Percentiles rank a stretch among this genome's conserved stretches.
Evolutionary conservation across 37 sponge, comb jelly and placozoan species (phyloP).

Genomic region (Spongilla lacustris): DNA sequence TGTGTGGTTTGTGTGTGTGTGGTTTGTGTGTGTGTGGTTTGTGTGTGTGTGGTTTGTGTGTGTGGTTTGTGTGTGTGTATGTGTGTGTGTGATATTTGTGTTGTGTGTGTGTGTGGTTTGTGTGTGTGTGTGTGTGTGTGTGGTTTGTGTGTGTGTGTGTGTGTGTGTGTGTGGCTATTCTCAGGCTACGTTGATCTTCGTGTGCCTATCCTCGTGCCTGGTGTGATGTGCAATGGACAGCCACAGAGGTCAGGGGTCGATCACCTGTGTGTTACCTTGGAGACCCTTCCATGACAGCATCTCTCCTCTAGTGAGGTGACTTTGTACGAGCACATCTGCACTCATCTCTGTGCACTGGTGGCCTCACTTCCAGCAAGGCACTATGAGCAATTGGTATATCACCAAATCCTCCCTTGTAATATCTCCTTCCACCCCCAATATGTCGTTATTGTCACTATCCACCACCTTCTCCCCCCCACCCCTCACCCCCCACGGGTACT

Average conservation of each 20-base stretch:
- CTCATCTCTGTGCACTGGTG: slow-evolving; percentile 29
- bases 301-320: slow-evolving; percentile 22
- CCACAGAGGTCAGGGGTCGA: slow-evolving; percentile 25
- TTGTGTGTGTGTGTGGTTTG: not conserved
- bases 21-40: too few species aligned
- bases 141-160: not conserved
- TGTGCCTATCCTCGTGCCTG: slow-evolving; percentile 20
- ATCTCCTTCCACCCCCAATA: not conserved
- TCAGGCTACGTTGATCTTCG: slow-evolving; percentile 43
- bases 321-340: slow-evolving; percentile 36
- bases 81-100: not conserved
- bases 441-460: not conserved
- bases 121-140: slow-evolving; percentile 1
- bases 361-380: slow-evolving; percentile 24
- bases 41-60: too few species aligned
- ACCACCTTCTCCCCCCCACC: not conserved
- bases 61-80: too few species aligned
- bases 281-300: not conserved
- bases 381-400: slow-evolving; percentile 14
- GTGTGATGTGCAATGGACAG: slow-evolving; percentile 46
- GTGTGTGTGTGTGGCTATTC: slow-evolving; percentile 1
- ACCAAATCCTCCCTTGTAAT: not conserved
- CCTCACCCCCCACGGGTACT: not conserved
- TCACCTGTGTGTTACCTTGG: not conserved
- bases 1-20: too few species aligned